Percentiles rank a stretch among this genome's conserved stretches.
Evolutionary conservation across 2,888 invertebrate species (phyloP).

Genomic region (Thera britannica): DNA sequence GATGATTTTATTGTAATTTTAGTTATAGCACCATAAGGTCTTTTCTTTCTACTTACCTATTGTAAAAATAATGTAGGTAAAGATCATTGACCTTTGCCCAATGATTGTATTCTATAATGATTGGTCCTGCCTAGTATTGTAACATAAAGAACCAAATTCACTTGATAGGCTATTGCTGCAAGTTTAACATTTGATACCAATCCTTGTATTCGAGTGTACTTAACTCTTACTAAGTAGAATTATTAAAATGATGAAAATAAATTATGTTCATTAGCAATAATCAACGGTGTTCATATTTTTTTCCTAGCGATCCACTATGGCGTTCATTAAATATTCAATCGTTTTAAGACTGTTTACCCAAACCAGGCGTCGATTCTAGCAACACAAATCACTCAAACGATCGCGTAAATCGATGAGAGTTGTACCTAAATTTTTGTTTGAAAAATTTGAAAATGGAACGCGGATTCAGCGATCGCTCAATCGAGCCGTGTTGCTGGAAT

Average conservation of each 20-base stretch:
- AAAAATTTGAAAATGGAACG: no score
- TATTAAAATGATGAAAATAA: conserved; percentile 80
- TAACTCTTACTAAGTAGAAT: conserved; percentile 83
- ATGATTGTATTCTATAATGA: conserved; percentile 50
- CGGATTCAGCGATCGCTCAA: no score
- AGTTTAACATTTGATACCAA: conserved; percentile 84
- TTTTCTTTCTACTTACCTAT: conserved; percentile 19
- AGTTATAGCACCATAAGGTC: conserved; percentile 6
- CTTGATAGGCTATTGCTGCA: conserved; percentile 76
- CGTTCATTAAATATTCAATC: neutral
- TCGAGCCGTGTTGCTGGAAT: no score
- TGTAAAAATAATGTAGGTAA: conserved; percentile 30
- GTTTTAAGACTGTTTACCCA: neutral
- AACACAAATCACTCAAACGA: no score
- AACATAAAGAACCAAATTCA: conserved; percentile 79
- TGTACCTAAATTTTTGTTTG: no score
- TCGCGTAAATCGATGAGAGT: no score
- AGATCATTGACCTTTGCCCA: conserved; percentile 18
- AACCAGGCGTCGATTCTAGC: no score
- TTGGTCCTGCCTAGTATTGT: conserved; percentile 68
- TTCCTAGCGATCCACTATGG: conserved; percentile 10
- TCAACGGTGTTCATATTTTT: conserved; percentile 49
- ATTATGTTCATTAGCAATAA: conserved; percentile 81
- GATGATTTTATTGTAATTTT: conserved; percentile 4
- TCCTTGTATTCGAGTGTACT: conserved; percentile 84